Percentiles rank a stretch among this genome's conserved stretches.
phyloP scores from a whole-genome alignment of 2,888 invertebrate genomes.

The Orchesella flavescens region DNA sequence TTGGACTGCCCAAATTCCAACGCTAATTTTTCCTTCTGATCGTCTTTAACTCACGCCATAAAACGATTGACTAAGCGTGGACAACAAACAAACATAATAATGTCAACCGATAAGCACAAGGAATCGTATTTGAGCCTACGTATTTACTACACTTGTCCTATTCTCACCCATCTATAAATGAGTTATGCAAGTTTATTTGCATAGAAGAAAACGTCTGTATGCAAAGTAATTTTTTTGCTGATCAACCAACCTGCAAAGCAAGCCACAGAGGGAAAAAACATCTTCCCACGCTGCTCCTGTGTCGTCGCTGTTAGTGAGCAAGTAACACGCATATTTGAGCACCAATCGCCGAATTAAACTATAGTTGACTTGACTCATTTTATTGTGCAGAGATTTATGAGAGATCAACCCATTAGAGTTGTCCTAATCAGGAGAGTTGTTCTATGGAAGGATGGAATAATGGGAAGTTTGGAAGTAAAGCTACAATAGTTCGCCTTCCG shows the following conservation, averaged over 20 bases:
- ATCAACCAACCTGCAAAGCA: no score
- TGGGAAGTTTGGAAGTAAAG: conserved; percentile 43
- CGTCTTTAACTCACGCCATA: background rate
- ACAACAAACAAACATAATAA: conserved; percentile 12
- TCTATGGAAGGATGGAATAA: conserved; percentile 30
- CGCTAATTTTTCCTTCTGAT: background rate
- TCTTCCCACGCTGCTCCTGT: conserved; percentile 50
- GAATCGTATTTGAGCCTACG: conserved; percentile 1
- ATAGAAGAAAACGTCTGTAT: conserved; percentile 8
- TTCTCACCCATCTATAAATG: conserved; percentile 17
- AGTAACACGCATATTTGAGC: background rate
- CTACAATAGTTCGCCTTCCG: background rate
- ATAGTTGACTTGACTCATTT: background rate
- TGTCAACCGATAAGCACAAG: background rate
- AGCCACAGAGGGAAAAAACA: conserved; percentile 21
- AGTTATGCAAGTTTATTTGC: conserved; percentile 32
- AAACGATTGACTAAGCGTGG: conserved; percentile 25
- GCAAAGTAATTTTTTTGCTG: conserved; percentile 33
- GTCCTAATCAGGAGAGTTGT: conserved; percentile 56
- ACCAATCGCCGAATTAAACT: conserved; percentile 7
- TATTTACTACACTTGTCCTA: background rate
- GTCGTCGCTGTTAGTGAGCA: background rate
- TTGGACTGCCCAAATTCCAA: conserved; percentile 35
- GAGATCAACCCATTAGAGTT: conserved; percentile 47
- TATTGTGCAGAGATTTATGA: conserved; percentile 45